Percentiles rank a stretch among this genome's conserved stretches.
phyloP scores from a whole-genome alignment of 2,797 vertebrate species.

The Acanthurus leucopareius region DNA sequence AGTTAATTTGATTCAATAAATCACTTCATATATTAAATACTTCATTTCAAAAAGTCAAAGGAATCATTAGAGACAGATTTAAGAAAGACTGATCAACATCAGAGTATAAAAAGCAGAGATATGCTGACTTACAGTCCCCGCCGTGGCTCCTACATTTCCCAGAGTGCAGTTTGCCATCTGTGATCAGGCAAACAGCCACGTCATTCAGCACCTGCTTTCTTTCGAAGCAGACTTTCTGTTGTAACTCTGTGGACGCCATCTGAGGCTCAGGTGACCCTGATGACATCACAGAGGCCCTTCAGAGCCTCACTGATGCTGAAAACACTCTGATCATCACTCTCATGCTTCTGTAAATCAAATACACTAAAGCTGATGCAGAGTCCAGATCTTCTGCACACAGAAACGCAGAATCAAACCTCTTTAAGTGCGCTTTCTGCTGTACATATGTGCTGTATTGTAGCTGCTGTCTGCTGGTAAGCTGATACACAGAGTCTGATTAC shows the following conservation, averaged over 20 bases:
- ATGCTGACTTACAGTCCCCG: too few species aligned
- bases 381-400: neutral
- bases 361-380: neutral
- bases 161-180: neutral
- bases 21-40: too few species aligned
- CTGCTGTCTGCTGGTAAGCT: constrained; percentile 28
- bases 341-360: neutral
- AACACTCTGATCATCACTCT: too few species aligned
- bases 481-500: constrained; percentile 52
- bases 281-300: neutral
- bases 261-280: neutral
- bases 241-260: neutral
- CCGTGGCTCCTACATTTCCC: neutral
- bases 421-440: neutral
- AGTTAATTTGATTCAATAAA: too few species aligned
- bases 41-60: too few species aligned
- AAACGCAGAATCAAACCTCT: neutral
- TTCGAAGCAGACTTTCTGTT: neutral
- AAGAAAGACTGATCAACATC: too few species aligned
- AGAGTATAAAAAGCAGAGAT: too few species aligned
- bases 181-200: rapidly evolving
- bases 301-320: neutral
- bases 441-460: neutral
- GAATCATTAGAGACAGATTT: too few species aligned
- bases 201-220: neutral